These are phyloP conservation scores for Cantharis rustica DNA, from an alignment of 2,888 invertebrate species.

Conservation along the genomic window DNA sequence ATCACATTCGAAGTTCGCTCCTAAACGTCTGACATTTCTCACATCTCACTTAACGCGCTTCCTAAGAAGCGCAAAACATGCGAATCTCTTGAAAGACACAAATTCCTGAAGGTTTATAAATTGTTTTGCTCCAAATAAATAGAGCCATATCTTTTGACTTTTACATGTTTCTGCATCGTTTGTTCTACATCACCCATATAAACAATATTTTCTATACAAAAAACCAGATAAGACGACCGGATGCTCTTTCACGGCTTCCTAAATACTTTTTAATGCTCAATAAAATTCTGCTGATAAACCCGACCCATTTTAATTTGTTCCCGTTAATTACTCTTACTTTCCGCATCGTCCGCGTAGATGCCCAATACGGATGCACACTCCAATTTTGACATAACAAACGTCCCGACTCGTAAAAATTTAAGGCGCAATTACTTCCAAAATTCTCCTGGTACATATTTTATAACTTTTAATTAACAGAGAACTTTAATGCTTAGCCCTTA, in stretches of 20 bases:
- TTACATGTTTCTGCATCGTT: slow-evolving; percentile 13
- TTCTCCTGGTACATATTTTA: background rate
- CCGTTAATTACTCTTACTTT: background rate
- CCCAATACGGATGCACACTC: no score
- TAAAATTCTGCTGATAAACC: background rate
- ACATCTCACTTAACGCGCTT: slow-evolving; percentile 25
- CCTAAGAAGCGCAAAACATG: slow-evolving; percentile 17
- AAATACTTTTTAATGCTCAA: background rate
- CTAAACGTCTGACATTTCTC: slow-evolving; percentile 21
- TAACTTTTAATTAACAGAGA: background rate
- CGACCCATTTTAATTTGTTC: background rate
- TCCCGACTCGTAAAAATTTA: background rate
- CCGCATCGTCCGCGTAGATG: background rate
- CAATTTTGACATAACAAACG: background rate
- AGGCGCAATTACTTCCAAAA: background rate
- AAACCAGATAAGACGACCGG: background rate
- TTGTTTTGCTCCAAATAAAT: slow-evolving; percentile 18
- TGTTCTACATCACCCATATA: slow-evolving; percentile 5
- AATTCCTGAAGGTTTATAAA: slow-evolving; percentile 23
- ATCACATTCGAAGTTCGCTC: slow-evolving; percentile 8
- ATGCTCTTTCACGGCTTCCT: background rate
- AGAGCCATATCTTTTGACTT: slow-evolving; percentile 20
- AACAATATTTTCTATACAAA: slow-evolving; percentile 1
- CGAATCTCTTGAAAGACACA: slow-evolving; percentile 20
- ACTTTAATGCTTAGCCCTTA: background rate